Conservation (phyloP, 1,140 invertebrate species). For the Macrobrachium nipponense region DNA sequence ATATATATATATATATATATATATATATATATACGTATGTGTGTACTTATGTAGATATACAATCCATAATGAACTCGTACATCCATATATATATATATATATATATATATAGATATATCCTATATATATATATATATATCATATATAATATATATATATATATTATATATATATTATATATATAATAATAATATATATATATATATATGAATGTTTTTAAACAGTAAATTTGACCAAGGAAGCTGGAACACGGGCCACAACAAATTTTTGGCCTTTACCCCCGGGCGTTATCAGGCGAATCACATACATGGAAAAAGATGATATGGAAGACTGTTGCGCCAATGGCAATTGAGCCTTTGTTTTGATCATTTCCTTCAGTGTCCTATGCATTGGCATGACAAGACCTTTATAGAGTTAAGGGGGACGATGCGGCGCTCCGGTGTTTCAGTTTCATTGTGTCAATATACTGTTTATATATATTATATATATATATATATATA, state of each 20-base stretch:
- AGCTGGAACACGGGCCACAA: too few relatives aligned
- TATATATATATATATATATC: not conserved
- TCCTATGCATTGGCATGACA: too few relatives aligned
- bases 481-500: conserved; percentile 27
- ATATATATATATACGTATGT: conserved; percentile 37
- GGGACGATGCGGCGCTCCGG: too few relatives aligned
- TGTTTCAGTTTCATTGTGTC: too few relatives aligned
- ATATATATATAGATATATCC: not conserved
- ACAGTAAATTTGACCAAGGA: too few relatives aligned
- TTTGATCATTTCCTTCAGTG: too few relatives aligned
- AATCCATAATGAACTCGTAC: conserved; percentile 5
- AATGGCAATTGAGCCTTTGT: too few relatives aligned
- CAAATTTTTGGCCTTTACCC: too few relatives aligned
- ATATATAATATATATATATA: not conserved
- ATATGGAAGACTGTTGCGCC: too few relatives aligned
- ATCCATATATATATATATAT: not conserved
- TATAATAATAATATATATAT: not conserved
- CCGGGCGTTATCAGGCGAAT: too few relatives aligned
- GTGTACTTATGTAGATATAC: conserved; percentile 23
- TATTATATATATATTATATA: not conserved
- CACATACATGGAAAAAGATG: too few relatives aligned
- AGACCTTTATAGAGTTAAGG: too few relatives aligned
- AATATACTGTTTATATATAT: not conserved
- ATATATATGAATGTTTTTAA: not conserved
- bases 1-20: conserved; percentile 37